These are phyloP conservation scores for Mormyrus iriodes DNA, from an alignment of 2,113 vertebrate genomes.

Conservation along the genomic window DNA sequence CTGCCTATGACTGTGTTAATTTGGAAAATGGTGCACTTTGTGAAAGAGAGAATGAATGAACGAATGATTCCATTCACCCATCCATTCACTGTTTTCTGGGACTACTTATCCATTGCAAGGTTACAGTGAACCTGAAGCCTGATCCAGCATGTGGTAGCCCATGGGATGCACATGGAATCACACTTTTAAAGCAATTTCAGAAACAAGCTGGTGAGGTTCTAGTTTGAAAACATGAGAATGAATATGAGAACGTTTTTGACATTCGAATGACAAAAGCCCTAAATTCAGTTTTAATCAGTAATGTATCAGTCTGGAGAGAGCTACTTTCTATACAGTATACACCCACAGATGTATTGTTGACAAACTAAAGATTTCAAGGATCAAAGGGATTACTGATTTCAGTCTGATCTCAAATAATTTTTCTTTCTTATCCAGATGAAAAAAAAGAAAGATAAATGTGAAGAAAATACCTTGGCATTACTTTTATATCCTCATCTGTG, in stretches of 20 bases:
- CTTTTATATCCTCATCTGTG: too few species aligned
- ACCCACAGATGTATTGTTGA: neutral
- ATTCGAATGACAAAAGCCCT: too few species aligned
- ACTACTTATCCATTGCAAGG: neutral
- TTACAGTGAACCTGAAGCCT: neutral
- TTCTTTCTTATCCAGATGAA: too few species aligned
- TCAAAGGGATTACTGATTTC: neutral
- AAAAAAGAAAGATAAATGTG: too few species aligned
- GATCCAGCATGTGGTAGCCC: too few species aligned
- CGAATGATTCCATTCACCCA: neutral
- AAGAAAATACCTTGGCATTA: too few species aligned
- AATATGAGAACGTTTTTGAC: too few species aligned
- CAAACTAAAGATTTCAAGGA: neutral
- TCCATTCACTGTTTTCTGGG: neutral
- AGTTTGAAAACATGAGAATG: too few species aligned
- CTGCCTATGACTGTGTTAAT: neutral
- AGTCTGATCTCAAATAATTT: neutral
- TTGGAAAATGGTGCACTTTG: neutral
- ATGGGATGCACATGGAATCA: too few species aligned
- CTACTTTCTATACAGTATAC: neutral
- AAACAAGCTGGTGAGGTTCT: too few species aligned
- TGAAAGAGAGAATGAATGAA: neutral
- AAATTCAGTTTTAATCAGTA: neutral
- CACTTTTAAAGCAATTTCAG: too few species aligned
- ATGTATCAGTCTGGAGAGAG: neutral